Conservation (phyloP, 2,113 vertebrate species). For the Toxotes chatareus region DNA sequence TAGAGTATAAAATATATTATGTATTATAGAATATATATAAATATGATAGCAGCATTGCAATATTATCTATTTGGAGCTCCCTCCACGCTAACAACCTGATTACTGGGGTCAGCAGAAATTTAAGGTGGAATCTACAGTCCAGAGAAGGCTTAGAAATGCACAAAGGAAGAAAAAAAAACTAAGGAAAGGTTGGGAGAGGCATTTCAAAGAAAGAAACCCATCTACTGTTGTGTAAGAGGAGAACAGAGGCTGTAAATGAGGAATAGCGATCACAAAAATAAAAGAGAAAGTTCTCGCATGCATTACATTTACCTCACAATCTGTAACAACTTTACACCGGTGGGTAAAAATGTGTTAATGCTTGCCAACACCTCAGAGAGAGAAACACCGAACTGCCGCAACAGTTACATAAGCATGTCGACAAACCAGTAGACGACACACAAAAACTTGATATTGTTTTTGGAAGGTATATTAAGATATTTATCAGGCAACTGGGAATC, state of each 20-base stretch:
- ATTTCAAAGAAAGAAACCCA: background rate
- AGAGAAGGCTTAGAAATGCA: background rate
- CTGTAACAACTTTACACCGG: constrained; percentile 24
- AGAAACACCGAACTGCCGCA: constrained; percentile 13
- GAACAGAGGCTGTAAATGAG: background rate
- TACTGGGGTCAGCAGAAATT: background rate
- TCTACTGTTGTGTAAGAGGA: background rate
- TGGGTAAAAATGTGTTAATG: constrained; percentile 17
- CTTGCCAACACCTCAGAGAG: constrained; percentile 14
- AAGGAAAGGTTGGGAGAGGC: background rate
- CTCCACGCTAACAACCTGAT: background rate
- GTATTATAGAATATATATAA: background rate
- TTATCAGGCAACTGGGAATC: constrained; percentile 48
- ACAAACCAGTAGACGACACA: constrained; percentile 18
- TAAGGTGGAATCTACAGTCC: background rate
- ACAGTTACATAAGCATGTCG: constrained; percentile 12
- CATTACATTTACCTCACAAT: background rate
- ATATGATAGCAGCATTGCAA: no score
- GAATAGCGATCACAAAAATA: constrained; percentile 4
- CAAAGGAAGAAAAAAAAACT: background rate
- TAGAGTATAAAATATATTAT: background rate
- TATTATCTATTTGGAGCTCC: background rate
- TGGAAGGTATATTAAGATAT: constrained; percentile 40
- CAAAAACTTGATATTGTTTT: constrained; percentile 31
- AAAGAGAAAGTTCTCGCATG: background rate